Conservation (phyloP, 2,113 vertebrate genomes). For the Athene cunicularia region DNA sequence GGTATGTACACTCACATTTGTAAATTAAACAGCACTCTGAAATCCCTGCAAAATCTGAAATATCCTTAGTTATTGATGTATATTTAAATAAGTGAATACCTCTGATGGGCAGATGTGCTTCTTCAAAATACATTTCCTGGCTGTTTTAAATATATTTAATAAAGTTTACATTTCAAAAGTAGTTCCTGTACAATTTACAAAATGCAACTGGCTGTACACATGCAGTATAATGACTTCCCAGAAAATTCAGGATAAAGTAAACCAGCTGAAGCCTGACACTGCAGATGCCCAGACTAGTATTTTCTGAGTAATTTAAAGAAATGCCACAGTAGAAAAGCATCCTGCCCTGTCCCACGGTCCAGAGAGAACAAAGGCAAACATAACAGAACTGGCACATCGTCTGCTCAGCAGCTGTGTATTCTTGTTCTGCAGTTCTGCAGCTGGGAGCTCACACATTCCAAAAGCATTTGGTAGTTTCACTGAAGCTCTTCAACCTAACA, state of each 20-base stretch:
- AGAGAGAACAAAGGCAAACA: not conserved
- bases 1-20: not conserved
- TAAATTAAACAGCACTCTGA: conserved; percentile 1
- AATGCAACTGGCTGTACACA: not conserved
- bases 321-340: not conserved
- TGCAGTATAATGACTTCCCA: not conserved
- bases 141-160: not conserved
- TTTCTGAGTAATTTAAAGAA: not conserved
- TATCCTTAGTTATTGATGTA: not conserved
- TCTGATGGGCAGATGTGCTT: not conserved
- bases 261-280: not conserved
- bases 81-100: not conserved
- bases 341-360: not conserved
- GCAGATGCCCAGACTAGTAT: not conserved
- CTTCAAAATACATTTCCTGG: conserved; percentile 8
- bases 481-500: not conserved
- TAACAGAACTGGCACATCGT: not conserved
- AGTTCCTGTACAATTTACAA: not conserved
- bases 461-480: not conserved
- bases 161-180: not conserved
- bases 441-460: not conserved
- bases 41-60: conserved; percentile 32
- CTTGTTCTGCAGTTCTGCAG: not conserved
- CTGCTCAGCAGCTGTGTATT: not conserved
- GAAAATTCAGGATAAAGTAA: conserved; percentile 18